These are phyloP conservation scores for Bhutanitis thaidina DNA, from an alignment of 2,888 invertebrate genomes.

Conservation along the genomic window DNA sequence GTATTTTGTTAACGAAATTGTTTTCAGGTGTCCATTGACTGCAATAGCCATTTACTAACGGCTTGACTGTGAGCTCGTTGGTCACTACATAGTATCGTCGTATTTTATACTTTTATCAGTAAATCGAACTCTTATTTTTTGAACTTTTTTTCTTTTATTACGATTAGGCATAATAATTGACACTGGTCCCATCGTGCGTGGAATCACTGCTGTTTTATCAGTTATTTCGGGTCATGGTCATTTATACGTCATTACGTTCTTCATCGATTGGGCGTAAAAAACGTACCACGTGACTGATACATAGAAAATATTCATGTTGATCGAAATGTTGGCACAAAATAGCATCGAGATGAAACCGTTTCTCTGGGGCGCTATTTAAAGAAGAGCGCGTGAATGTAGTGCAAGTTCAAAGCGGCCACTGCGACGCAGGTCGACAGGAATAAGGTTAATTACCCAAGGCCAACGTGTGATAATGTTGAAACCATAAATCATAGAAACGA, in stretches of 20 bases:
- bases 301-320: constrained; percentile 41
- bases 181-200: too few species aligned
- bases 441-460: constrained; percentile 74
- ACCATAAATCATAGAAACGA: too few species aligned
- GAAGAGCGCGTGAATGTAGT: constrained; percentile 62
- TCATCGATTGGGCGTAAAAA: constrained; percentile 25
- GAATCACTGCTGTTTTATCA: constrained; percentile 23
- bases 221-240: constrained; percentile 17
- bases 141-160: too few species aligned
- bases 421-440: constrained; percentile 49
- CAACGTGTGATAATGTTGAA: constrained; percentile 42
- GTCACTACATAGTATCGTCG: too few species aligned
- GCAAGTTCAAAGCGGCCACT: constrained; percentile 68
- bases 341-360: constrained; percentile 40
- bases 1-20: too few species aligned
- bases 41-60: too few species aligned
- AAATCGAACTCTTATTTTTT: too few species aligned
- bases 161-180: too few species aligned
- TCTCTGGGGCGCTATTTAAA: constrained; percentile 63
- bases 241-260: constrained; percentile 15
- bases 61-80: too few species aligned
- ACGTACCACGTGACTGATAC: constrained; percentile 51
- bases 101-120: too few species aligned
- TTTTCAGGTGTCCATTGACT: too few species aligned
- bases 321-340: constrained; percentile 64